Percentiles rank a stretch among this genome's conserved stretches.
Conservation (phyloP, 1,140 invertebrate genomes). For the Drosophila suzukii region DNA sequence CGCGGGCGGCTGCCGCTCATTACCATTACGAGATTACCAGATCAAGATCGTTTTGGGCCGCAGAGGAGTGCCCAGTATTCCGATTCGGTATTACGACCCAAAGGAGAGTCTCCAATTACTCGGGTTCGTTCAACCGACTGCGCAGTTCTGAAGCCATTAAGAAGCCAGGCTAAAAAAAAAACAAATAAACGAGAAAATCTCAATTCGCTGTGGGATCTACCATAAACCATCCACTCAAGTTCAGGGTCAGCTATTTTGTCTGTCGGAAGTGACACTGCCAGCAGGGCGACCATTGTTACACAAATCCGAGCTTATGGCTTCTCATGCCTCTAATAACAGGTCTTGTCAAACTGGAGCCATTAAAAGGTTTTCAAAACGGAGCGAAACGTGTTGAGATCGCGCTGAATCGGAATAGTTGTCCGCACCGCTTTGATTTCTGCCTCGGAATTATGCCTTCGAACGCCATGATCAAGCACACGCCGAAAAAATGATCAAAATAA, state of each 20-base stretch:
- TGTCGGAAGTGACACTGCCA: constrained; percentile 72
- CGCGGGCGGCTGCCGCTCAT: constrained; percentile 56
- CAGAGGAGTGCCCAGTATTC: constrained; percentile 53
- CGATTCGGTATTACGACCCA: constrained; percentile 9
- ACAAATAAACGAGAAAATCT: constrained; percentile 13
- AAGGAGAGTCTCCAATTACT: constrained; percentile 24
- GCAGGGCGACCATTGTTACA: constrained; percentile 70
- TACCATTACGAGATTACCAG: constrained; percentile 41
- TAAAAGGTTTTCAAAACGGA: constrained; percentile 43
- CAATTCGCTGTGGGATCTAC: not conserved
- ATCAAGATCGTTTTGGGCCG: constrained; percentile 47
- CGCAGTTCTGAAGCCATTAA: constrained; percentile 41
- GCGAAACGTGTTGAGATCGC: constrained; percentile 39
- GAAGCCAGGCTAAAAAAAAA: constrained; percentile 11
- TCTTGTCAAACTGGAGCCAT: constrained; percentile 74
- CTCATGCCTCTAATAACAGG: constrained; percentile 70
- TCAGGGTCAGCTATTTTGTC: constrained; percentile 66
- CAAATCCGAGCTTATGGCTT: constrained; percentile 62
- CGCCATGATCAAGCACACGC: constrained; percentile 1
- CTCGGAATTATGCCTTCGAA: constrained; percentile 12
- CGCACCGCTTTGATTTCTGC: constrained; percentile 18
- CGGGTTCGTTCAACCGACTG: constrained; percentile 61
- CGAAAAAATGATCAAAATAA: constrained; percentile 9
- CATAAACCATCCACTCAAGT: constrained; percentile 46
- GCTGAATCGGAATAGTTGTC: constrained; percentile 25